phyloP scores from a whole-genome alignment of 2,797 vertebrate genomes.

The Pterois miles region DNA sequence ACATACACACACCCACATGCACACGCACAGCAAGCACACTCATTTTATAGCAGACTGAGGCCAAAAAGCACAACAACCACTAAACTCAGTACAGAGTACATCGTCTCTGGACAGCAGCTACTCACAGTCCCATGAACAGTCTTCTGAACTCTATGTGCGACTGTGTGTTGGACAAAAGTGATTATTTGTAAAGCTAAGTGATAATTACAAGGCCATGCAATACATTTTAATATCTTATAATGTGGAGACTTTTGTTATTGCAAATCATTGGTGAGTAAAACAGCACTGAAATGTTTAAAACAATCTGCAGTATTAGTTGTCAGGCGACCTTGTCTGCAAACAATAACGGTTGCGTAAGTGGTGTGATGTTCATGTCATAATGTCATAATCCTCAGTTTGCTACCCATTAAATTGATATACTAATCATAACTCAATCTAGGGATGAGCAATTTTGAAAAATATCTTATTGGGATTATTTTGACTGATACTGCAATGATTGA shows the following conservation, averaged over 20 bases:
- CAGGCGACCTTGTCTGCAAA: no score
- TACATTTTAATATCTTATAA: background rate
- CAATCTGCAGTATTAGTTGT: background rate
- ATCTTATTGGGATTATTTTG: no score
- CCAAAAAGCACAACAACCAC: constrained; percentile 34
- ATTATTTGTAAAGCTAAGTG: background rate
- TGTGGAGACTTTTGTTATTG: background rate
- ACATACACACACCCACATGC: constrained; percentile 3
- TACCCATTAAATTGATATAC: no score
- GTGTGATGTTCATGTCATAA: no score
- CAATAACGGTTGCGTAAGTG: no score
- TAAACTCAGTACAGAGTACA: background rate
- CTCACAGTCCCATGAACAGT: background rate
- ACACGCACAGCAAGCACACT: background rate
- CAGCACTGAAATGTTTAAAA: background rate
- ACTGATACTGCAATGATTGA: no score
- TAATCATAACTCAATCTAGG: no score
- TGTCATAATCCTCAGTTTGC: no score
- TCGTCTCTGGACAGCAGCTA: constrained; percentile 8
- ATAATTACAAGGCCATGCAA: background rate
- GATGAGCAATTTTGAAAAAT: no score
- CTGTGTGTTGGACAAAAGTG: background rate
- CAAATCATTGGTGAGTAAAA: background rate
- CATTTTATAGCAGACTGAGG: constrained; percentile 14
- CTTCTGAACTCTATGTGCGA: background rate